Evolutionary conservation across 2,888 invertebrate species (phyloP).

Genomic region (Drosophila trichaetosa): DNA sequence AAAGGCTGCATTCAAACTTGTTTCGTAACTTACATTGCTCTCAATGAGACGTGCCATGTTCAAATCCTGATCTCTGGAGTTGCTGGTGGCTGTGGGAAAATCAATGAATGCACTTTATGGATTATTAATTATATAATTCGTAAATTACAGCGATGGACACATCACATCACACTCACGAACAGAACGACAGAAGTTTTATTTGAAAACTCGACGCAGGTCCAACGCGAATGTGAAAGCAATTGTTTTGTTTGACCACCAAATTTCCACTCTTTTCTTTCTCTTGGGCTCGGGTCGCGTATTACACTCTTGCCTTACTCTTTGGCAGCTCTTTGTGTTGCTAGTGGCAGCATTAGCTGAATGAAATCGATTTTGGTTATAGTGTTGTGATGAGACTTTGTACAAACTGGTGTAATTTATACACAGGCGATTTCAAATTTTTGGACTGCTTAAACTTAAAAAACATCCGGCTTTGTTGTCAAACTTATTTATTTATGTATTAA

Average conservation of each 20-base stretch:
- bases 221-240: conserved; percentile 62
- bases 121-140: conserved; percentile 57
- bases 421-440: background rate
- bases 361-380: background rate
- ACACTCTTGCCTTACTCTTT: conserved; percentile 33
- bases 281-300: background rate
- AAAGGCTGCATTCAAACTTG: conserved; percentile 47
- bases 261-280: conserved; percentile 28
- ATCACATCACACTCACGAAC: conserved; percentile 32
- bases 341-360: background rate
- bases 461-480: conserved; percentile 28
- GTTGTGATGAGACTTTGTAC: background rate
- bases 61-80: conserved; percentile 34
- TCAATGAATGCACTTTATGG: conserved; percentile 53
- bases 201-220: conserved; percentile 59
- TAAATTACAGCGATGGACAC: conserved; percentile 40
- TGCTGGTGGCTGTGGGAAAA: conserved; percentile 31
- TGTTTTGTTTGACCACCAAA: conserved; percentile 70
- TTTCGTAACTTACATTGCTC: conserved; percentile 71
- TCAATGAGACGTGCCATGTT: conserved; percentile 67
- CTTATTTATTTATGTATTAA: conserved; percentile 35
- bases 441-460: background rate
- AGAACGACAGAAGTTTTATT: conserved; percentile 44
- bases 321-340: background rate
- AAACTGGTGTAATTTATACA: background rate